Evolutionary conservation across 2,797 vertebrate genomes (phyloP).

Genomic region (Odontamblyopus lacepedii): DNA sequence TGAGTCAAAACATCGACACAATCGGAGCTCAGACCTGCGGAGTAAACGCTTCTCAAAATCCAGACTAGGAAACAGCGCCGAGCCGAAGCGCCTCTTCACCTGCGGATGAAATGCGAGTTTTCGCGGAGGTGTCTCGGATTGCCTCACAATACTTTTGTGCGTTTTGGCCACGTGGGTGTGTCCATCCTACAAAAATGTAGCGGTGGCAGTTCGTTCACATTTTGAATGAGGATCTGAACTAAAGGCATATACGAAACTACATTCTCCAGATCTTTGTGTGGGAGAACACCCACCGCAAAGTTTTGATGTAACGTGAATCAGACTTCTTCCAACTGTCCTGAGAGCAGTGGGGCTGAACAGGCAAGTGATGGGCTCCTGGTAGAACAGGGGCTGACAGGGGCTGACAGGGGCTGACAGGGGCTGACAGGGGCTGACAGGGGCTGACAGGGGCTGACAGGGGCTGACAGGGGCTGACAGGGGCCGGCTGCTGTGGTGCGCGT

Average conservation of each 20-base stretch:
- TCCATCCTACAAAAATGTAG: constrained; percentile 73
- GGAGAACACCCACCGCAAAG: not conserved
- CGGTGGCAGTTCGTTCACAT: constrained; percentile 83
- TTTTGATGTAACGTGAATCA: not conserved
- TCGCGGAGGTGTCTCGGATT: constrained; percentile 52
- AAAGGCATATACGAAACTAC: constrained; percentile 33
- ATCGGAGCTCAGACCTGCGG: not conserved
- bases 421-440: too few relatives aligned
- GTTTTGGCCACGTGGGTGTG: constrained; percentile 62
- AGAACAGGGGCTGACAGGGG: too few relatives aligned
- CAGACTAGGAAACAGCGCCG: constrained; percentile 18
- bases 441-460: too few relatives aligned
- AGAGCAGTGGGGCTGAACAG: not conserved
- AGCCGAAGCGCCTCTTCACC: constrained; percentile 48
- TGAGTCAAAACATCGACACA: constrained; percentile 6
- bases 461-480: constrained; percentile 12
- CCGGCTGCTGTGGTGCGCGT: constrained; percentile 15
- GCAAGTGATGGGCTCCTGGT: not conserved
- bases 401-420: too few relatives aligned
- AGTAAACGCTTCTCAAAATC: not conserved
- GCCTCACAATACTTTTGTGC: constrained; percentile 50
- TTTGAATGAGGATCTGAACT: constrained; percentile 54
- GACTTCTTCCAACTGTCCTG: not conserved
- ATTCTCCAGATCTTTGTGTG: constrained; percentile 20
- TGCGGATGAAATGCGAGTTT: constrained; percentile 39